Base-by-base conservation (phyloP, 2,113 vertebrate species). In the Chrysemys picta region DNA sequence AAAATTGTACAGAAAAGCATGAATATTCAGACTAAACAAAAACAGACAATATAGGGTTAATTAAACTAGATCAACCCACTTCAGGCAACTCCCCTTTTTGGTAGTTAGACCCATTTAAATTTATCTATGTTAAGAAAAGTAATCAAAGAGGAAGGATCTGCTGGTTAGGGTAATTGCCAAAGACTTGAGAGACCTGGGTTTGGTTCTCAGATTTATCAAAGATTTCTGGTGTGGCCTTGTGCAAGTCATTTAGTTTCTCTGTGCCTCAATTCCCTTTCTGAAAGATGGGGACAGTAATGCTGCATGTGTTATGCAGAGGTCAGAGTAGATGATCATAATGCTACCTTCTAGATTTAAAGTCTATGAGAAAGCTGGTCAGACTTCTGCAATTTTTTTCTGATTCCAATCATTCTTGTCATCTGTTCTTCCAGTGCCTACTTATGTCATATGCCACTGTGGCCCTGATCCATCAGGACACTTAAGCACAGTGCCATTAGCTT, bases 31-130 rank as follows among this genome's bases (percentile, higher is more conserved):
- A 0, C 80, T 83, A 81, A 84, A 27, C 82, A 7, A 31, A 56
- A 89, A 25, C 0, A 90, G 65, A 75, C 0, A 92, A 19, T 25
- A 92, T 65, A 5, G 5, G 6, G 29, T 78, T 75, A 3, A 1
- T 2, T 45, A 65, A 94, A 62, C 10, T 17, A 79, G 0, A 0
- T 4, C 47, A n/a, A 69, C 62, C 8, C 62, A 19, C 59, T 69
- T 69, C 35, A 69, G 35, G 35, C 17, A 69, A 69, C 35, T 69
- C 35, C 7, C 62, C 10, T 69, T n/a, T 31, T 62, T 53, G 27
- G 57, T 62, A 62, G 29, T 62, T 62, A 62, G 27, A 62, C 11
- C 11, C 27, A 31, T 62, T 62, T 62, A 62, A 57, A n/a, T n/a
- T 35, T 69, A n/a, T n/a, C 62, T 35, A 17, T 69, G 17, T 54